Evolutionary conservation across 2,888 invertebrate species (phyloP).

Genomic region (Drosophila setosimentum): DNA sequence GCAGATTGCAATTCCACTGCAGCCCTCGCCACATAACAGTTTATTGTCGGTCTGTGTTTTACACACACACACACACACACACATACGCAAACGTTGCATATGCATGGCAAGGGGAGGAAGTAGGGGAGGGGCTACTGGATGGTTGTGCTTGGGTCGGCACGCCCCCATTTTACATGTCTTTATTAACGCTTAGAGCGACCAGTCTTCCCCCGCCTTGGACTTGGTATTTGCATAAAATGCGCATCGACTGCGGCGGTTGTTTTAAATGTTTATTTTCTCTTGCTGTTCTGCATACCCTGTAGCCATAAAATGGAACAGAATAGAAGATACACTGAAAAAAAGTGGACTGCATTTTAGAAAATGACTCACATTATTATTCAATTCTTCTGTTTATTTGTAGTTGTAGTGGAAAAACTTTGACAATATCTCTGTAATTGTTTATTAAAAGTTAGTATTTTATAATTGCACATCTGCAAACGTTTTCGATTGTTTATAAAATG

Average conservation of each 20-base stretch:
- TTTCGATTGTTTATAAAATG: neutral
- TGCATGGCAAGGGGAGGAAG: neutral
- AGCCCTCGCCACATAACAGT: slow-evolving; percentile 53
- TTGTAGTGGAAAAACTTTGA: too few relatives aligned
- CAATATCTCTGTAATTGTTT: neutral
- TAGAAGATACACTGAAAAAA: neutral
- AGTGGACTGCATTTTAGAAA: accelerated
- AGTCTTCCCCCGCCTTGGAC: slow-evolving; percentile 25
- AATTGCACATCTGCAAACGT: neutral
- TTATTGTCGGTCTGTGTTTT: slow-evolving; percentile 40
- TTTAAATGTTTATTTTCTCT: neutral
- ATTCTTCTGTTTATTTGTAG: too few relatives aligned
- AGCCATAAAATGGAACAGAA: neutral
- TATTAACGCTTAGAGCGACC: slow-evolving; percentile 63
- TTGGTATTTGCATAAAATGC: slow-evolving; percentile 70
- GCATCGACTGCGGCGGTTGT: slow-evolving; percentile 40
- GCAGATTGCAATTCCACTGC: slow-evolving; percentile 41
- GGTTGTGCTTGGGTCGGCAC: slow-evolving; percentile 23
- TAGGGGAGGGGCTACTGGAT: neutral
- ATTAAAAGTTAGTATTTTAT: accelerated
- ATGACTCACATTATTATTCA: neutral
- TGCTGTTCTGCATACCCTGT: neutral
- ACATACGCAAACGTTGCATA: neutral
- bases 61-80: neutral
- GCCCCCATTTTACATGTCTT: slow-evolving; percentile 39